phyloP scores from a whole-genome alignment of 2,888 invertebrate genomes.

The Hydroisotoma schaefferi region DNA sequence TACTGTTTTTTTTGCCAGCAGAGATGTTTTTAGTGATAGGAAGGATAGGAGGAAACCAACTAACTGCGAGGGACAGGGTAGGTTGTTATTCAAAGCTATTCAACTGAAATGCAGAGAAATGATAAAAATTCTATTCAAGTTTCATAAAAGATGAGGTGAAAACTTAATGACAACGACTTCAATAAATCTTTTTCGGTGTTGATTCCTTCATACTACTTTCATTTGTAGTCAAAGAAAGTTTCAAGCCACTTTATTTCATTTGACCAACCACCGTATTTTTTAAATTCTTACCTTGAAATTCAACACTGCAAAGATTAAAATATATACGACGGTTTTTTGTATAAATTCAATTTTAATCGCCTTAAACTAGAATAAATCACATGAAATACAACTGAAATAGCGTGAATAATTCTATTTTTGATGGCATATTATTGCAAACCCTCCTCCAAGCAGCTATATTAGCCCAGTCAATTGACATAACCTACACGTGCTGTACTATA shows the following conservation, averaged over 20 bases:
- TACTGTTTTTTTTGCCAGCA: no score
- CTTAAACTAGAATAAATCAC: neutral
- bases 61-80: conserved; percentile 6
- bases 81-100: no score
- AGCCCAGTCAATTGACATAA: no score
- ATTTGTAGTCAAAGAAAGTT: neutral
- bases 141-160: conserved; percentile 39
- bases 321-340: neutral
- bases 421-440: no score
- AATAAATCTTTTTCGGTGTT: conserved; percentile 37
- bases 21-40: no score
- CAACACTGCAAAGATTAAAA: neutral
- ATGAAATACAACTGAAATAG: no score
- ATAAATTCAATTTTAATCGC: neutral
- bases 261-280: neutral
- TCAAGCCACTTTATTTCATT: neutral
- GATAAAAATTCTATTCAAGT: conserved; percentile 40
- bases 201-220: conserved; percentile 13
- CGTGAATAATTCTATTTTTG: no score
- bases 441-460: no score
- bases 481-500: no score
- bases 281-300: neutral
- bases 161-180: conserved; percentile 39
- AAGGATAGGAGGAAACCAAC: no score
- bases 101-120: conserved; percentile 12